These are phyloP conservation scores for Mycalesis mineus DNA, from an alignment of 2,888 invertebrate species.

Conservation along the genomic window DNA sequence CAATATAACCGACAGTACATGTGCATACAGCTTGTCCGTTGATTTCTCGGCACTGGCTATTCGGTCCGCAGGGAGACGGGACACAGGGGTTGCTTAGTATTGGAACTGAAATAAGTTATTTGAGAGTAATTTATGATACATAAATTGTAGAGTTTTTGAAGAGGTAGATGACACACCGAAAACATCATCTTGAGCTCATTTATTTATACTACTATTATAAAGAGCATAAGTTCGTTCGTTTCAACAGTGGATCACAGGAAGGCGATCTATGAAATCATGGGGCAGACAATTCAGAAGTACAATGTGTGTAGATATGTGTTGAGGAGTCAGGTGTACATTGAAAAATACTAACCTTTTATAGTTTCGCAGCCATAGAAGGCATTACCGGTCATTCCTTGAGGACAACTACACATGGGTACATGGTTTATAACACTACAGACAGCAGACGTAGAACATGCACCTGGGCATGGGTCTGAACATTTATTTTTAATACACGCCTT, in stretches of 20 bases:
- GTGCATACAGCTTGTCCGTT: slow-evolving; percentile 85
- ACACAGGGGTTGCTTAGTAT: slow-evolving; percentile 80
- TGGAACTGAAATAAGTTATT: slow-evolving; percentile 47
- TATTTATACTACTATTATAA: too few relatives aligned
- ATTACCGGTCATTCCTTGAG: slow-evolving; percentile 83
- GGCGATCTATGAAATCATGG: too few relatives aligned
- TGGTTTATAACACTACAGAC: slow-evolving; percentile 85
- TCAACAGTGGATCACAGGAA: too few relatives aligned
- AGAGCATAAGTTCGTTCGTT: too few relatives aligned
- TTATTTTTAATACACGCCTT: slow-evolving; percentile 83
- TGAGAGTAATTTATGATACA: neutral
- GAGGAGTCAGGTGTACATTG: too few relatives aligned
- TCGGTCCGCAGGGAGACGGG: slow-evolving; percentile 87
- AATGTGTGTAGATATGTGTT: too few relatives aligned
- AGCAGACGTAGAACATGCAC: slow-evolving; percentile 84
- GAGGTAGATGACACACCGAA: too few relatives aligned
- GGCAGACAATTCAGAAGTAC: too few relatives aligned
- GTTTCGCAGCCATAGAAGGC: slow-evolving; percentile 81
- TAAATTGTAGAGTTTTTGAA: too few relatives aligned
- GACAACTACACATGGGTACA: slow-evolving; percentile 84
- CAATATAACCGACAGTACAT: slow-evolving; percentile 83
- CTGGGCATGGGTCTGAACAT: slow-evolving; percentile 83
- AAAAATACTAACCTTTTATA: slow-evolving; percentile 55
- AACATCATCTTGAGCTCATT: too few relatives aligned
- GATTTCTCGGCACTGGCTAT: slow-evolving; percentile 82